These are phyloP conservation scores for Alloplasta piceator DNA, from an alignment of 2,888 invertebrate species.

Conservation along the genomic window DNA sequence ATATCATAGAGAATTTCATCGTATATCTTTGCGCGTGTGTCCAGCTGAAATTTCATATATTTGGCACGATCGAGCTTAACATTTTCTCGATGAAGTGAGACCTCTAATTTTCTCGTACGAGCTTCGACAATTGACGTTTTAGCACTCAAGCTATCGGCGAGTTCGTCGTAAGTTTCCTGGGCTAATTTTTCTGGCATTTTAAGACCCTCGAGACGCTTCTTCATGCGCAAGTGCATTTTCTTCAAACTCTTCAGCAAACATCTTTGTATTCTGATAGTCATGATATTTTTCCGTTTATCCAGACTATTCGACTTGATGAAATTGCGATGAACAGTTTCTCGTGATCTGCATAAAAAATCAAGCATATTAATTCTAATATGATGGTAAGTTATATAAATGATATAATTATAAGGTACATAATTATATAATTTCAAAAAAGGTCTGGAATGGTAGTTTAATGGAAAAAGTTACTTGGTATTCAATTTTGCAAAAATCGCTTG, in stretches of 20 bases:
- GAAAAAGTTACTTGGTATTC: no score
- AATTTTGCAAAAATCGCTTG: no score
- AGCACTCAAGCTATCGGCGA: slow-evolving; percentile 39
- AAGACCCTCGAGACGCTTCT: slow-evolving; percentile 50
- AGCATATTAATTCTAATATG: neutral
- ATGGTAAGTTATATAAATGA: no score
- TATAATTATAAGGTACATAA: no score
- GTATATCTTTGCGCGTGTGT: slow-evolving; percentile 64
- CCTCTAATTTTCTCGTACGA: slow-evolving; percentile 64
- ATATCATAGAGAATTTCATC: slow-evolving; percentile 70
- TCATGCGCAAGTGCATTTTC: slow-evolving; percentile 42
- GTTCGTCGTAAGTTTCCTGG: slow-evolving; percentile 57
- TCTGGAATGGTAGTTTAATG: no score
- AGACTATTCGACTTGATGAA: slow-evolving; percentile 38
- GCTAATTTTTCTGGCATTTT: slow-evolving; percentile 11
- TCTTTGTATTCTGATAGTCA: slow-evolving; percentile 68
- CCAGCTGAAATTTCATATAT: slow-evolving; percentile 57
- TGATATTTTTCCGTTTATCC: slow-evolving; percentile 54
- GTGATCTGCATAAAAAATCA: slow-evolving; percentile 28
- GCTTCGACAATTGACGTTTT: slow-evolving; percentile 26
- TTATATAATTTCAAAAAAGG: no score
- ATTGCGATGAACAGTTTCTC: slow-evolving; percentile 11
- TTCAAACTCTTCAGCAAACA: slow-evolving; percentile 64
- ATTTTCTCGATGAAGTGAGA: slow-evolving; percentile 70
- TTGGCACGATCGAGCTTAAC: slow-evolving; percentile 63